Conservation (phyloP, 2,113 vertebrate genomes). For the Dipodomys merriami region DNA sequence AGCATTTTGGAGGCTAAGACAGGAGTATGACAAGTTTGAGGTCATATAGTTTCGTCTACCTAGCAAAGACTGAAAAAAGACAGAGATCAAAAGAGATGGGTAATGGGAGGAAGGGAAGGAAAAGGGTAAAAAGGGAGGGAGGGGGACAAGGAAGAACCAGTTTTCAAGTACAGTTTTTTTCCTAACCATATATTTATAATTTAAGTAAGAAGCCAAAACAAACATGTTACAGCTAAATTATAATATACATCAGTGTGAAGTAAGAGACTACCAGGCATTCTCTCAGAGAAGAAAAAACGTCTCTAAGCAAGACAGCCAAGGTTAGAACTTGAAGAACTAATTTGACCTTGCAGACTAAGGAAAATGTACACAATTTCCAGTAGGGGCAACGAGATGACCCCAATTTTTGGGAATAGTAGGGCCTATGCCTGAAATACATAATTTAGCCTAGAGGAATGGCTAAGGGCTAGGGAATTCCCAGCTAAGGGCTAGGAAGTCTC, state of each 20-base stretch:
- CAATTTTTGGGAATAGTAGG: neutral
- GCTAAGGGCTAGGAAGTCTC: neutral
- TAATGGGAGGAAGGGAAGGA: no score
- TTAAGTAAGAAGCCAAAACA: neutral
- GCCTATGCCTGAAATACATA: neutral
- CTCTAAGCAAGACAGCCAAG: neutral
- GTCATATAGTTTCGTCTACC: no score
- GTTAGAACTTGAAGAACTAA: neutral
- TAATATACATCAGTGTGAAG: neutral
- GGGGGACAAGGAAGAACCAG: no score
- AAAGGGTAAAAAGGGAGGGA: no score
- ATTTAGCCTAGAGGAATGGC: neutral
- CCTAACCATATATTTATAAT: neutral
- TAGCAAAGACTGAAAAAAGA: no score
- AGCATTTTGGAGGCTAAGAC: no score
- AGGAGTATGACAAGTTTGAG: no score
- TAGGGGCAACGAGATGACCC: neutral
- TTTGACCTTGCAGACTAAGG: neutral
- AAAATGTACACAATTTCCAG: neutral
- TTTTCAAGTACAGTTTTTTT: neutral
- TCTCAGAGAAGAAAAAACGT: neutral
- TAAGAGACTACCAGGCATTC: neutral
- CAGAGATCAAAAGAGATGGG: no score
- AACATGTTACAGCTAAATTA: slow-evolving; percentile 19
- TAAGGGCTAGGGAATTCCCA: neutral